phyloP scores from a whole-genome alignment of 2,797 vertebrate genomes.

The Siniperca undulata region DNA sequence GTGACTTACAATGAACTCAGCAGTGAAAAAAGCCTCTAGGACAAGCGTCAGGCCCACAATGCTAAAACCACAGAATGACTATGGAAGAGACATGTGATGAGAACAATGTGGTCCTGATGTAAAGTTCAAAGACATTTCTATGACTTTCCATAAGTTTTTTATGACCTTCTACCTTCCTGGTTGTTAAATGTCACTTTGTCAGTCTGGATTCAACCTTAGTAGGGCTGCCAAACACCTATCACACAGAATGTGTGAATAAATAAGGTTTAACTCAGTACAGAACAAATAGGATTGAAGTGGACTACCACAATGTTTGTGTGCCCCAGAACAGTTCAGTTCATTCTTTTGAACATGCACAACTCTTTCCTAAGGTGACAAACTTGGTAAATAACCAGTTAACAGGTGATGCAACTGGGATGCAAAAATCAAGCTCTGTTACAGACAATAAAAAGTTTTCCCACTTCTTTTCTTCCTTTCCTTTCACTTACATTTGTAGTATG shows the following conservation, averaged over 20 bases:
- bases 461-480: neutral
- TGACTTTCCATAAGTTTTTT: neutral
- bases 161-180: neutral
- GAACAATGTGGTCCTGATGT: neutral
- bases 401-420: neutral
- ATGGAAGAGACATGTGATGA: neutral
- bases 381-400: neutral
- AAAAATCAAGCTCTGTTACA: neutral
- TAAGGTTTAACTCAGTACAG: neutral
- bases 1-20: neutral
- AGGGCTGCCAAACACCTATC: neutral
- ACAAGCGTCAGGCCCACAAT: neutral
- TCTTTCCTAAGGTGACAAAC: neutral
- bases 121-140: neutral
- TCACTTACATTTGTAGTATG: neutral
- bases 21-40: neutral
- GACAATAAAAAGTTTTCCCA: neutral
- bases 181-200: neutral
- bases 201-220: neutral
- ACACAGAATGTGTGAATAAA: neutral
- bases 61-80: conserved; percentile 5
- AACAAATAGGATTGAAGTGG: neutral
- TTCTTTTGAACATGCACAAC: neutral
- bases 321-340: neutral
- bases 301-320: neutral